Evolutionary conservation across 2,888 invertebrate species (phyloP), one percentile per base, ranked within the genome.

Genomic region (Chymomyza amoena): DNA sequence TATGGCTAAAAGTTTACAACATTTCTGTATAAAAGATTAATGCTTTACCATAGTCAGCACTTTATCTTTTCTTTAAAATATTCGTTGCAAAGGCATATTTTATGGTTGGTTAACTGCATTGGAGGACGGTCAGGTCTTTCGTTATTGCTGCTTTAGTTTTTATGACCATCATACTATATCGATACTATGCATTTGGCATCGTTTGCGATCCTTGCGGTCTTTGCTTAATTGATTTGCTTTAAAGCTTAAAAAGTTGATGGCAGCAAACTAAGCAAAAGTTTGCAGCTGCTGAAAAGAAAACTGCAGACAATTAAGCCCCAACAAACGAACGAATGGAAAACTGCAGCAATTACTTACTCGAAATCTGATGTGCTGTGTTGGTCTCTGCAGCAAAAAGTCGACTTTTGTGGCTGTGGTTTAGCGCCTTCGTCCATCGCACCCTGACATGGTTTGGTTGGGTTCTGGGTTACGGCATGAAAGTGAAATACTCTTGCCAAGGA

Each of bases 331-430:
- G 18, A 25, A 57, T 25, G 25, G 72, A 80, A 73, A 76, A 76
- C 85, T 83, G 83, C 76, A 83, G 83, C 85, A 85, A 83, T 83
- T 85, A 83, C 83, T 83, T 82, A 83, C 83, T 82, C 56, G 77
- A 76, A 85, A 85, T 83, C 85, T 80, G 83, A 16, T 25, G 20
- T 57, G 57, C 10, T 45, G 18, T 9, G 57, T 18, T 25, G 57
- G 20, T 20, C 20, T 5, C 18, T 15, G 15, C 57, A 57, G 15
- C 57, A 15, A 25, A 9, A 64, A 69, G 68, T 66, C 75, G 75
- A 77, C 80, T 80, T 64, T 79, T 81, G 79, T 72, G 79, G 81
- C 74, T 73, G 74, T 45, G 39, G 10, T 45, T 13, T 45, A 45
- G 39, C 39, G 39, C 39, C 39, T 45, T 45, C 39, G 13, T 45